Percentiles rank a stretch among this genome's conserved stretches.
phyloP scores from a whole-genome alignment of 2,113 vertebrate species.

The Sebastes schlegelii region DNA sequence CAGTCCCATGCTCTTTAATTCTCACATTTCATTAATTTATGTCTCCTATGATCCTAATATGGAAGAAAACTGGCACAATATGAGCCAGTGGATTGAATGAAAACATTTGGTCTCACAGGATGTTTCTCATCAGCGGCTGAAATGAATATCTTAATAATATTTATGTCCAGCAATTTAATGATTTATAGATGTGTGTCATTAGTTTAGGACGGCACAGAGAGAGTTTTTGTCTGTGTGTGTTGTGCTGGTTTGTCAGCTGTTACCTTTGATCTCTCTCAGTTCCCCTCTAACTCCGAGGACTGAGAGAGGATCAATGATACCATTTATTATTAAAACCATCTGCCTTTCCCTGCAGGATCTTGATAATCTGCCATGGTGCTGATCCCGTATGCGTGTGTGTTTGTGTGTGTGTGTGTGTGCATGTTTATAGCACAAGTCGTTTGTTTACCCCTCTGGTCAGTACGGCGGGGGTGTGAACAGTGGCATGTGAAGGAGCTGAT shows the following conservation, averaged over 20 bases:
- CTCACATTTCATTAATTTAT: neutral
- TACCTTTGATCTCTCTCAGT: conserved; percentile 11
- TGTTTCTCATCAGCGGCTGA: too few relatives aligned
- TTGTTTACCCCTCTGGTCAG: conserved; percentile 80
- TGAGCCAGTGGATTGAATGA: too few relatives aligned
- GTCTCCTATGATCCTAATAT: too few relatives aligned
- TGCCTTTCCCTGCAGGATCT: conserved; percentile 56
- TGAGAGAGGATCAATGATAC: conserved; percentile 67
- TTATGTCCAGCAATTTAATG: too few relatives aligned
- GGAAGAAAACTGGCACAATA: too few relatives aligned
- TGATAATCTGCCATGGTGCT: conserved; percentile 54
- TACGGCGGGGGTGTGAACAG: conserved; percentile 59
- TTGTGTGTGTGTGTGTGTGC: neutral
- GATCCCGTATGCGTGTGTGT: conserved; percentile 28
- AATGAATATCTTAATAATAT: too few relatives aligned
- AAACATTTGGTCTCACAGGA: too few relatives aligned
- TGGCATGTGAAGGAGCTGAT: conserved; percentile 70
- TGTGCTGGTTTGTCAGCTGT: conserved; percentile 52
- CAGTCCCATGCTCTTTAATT: neutral
- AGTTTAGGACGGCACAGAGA: too few relatives aligned
- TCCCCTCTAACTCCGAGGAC: conserved; percentile 3
- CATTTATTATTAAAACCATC: conserved; percentile 72
- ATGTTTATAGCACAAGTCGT: conserved; percentile 30
- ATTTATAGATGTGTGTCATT: too few relatives aligned
- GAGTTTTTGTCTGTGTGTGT: neutral